Percentiles rank a stretch among this genome's conserved stretches.
These are phyloP conservation scores for Thymelicus sylvestris DNA, from an alignment of 2,888 invertebrate species.

Conservation along the genomic window DNA sequence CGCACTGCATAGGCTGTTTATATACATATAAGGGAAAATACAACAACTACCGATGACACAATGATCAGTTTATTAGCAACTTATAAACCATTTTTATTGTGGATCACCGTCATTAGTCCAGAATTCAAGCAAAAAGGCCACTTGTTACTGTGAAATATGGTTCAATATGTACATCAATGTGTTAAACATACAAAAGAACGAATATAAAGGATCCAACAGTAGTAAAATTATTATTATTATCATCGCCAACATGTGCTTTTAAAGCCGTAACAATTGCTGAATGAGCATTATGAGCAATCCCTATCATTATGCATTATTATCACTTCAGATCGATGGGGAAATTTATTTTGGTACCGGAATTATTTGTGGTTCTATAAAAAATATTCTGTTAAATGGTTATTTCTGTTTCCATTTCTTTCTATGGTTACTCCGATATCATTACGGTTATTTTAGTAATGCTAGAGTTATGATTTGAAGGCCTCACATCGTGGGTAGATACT, in stretches of 20 bases:
- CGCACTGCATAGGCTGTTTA: background rate
- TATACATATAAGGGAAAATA: constrained; percentile 11
- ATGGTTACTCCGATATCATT: too few relatives aligned
- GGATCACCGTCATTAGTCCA: background rate
- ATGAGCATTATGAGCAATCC: background rate
- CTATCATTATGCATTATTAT: background rate
- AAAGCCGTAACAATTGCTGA: background rate
- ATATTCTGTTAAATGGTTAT: too few relatives aligned
- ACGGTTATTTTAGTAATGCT: too few relatives aligned
- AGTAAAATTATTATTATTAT: constrained; percentile 4
- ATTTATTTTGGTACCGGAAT: too few relatives aligned
- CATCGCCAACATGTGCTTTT: background rate
- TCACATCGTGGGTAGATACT: too few relatives aligned
- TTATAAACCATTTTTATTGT: constrained; percentile 18
- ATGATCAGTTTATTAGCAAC: constrained; percentile 9
- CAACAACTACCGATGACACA: constrained; percentile 1
- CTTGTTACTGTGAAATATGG: background rate
- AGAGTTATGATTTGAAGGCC: too few relatives aligned
- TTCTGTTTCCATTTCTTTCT: too few relatives aligned
- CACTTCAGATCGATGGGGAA: too few relatives aligned
- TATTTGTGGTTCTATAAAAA: too few relatives aligned
- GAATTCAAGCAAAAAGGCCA: background rate
- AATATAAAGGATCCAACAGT: constrained; percentile 5
- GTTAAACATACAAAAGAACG: background rate
- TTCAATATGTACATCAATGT: background rate